Evolutionary conservation across 2,113 vertebrate genomes (phyloP), one percentile per base, ranked within the genome.

Genomic region (Ameiurus melas): DNA sequence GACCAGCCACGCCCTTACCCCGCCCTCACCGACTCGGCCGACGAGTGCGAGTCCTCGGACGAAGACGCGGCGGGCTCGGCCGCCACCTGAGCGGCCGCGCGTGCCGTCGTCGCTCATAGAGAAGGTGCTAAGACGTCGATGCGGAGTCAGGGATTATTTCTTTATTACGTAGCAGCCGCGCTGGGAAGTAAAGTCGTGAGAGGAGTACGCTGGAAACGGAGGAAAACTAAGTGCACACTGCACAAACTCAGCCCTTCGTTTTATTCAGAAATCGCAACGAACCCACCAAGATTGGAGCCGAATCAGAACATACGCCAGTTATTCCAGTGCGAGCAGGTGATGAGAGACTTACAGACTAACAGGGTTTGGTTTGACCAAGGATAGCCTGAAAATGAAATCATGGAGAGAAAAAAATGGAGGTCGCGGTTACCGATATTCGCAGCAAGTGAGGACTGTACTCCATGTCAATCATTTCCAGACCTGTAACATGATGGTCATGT

Each of bases 1-100:
- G 97, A 97, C 81, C 93, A 92, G 3, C 90, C 91, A 0, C 92
- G 94, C 6, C 92, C 94, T 0, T 97, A 93, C 33, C 94, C 95
- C 0, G 84, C 90, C 10, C 89, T 89, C 7, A 90, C 91, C 1
- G 90, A 89, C 39, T 92, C 94, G 0, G 92, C 25, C 0, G 95
- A 93, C 12, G 95, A 96, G 88, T 85, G 62, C 19, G 89, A 91
- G 57, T 87, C 89, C 16, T 90, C 71, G 36, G 89, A 86, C 1
- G 89, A 78, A 2, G 87, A 87, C 20, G 79, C 88, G 9, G 70
- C 25, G 2, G 71, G 10, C 62, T 89, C 84, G 13, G 20, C 39
- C 14, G 66, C 83, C 19, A 80, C 78, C 58, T 91, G 90, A 91
- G 30, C 77, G 82, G 57, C 22, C 19, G 2, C 12, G 4, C 7